Evolutionary conservation across 2,888 invertebrate species (phyloP).

Genomic region (Drosophila austrosaltans): DNA sequence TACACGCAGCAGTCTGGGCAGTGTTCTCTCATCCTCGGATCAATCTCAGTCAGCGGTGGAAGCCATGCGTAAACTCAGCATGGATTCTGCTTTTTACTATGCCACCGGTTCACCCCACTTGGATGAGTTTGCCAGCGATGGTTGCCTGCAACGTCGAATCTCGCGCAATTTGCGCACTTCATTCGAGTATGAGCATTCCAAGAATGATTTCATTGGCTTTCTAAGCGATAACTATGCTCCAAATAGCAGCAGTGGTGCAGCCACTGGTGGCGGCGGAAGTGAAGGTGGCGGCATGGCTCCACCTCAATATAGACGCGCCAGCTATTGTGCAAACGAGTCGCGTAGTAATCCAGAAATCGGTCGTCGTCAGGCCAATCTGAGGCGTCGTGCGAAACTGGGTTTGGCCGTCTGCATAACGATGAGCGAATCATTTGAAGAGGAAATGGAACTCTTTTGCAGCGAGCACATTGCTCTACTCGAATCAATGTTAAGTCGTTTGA

Average conservation of each 20-base stretch:
- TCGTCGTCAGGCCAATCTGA: slow-evolving; percentile 62
- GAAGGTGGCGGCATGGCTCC: slow-evolving; percentile 80
- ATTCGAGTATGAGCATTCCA: slow-evolving; percentile 82
- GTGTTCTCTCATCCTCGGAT: slow-evolving; percentile 81
- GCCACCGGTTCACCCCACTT: slow-evolving; percentile 63
- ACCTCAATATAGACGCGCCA: slow-evolving; percentile 72
- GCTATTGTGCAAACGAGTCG: slow-evolving; percentile 79
- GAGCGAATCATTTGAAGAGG: slow-evolving; percentile 85
- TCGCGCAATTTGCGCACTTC: slow-evolving; percentile 85
- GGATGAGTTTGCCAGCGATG: slow-evolving; percentile 84
- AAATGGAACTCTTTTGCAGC: slow-evolving; percentile 89
- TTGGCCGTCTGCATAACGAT: slow-evolving; percentile 87
- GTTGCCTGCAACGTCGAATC: slow-evolving; percentile 86
- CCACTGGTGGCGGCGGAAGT: slow-evolving; percentile 58
- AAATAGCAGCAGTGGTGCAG: slow-evolving; percentile 15
- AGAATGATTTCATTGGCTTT: slow-evolving; percentile 83
- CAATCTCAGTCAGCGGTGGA: slow-evolving; percentile 62
- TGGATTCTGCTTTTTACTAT: slow-evolving; percentile 80
- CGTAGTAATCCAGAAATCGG: slow-evolving; percentile 83
- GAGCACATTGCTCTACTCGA: slow-evolving; percentile 92
- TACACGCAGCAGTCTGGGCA: slow-evolving; percentile 83
- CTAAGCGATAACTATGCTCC: slow-evolving; percentile 78
- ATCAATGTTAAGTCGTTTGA: slow-evolving; percentile 88
- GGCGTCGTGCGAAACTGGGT: slow-evolving; percentile 86
- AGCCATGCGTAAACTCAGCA: slow-evolving; percentile 79